A percentile compares a stretch with the other conserved stretches of the same genome.
Conservation (phyloP, 2,113 vertebrate species). For the Coptodon rendalli region DNA sequence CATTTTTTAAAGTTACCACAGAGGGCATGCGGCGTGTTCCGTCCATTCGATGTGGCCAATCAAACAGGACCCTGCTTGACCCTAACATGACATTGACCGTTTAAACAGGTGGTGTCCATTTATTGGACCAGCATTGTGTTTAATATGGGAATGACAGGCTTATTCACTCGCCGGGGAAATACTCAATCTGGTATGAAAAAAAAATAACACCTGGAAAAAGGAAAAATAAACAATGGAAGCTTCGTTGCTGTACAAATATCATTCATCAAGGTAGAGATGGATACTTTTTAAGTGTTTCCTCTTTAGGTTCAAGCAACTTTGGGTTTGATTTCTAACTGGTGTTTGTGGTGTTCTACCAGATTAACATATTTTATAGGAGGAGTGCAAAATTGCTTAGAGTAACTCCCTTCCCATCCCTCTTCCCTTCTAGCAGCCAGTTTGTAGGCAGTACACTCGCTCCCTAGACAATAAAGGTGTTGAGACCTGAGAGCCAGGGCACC, state of each 20-base stretch:
- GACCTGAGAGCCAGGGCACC: conserved; percentile 49
- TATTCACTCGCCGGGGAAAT: conserved; percentile 43
- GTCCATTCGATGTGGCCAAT: conserved; percentile 67
- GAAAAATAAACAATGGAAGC: conserved; percentile 40
- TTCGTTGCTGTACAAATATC: conserved; percentile 51
- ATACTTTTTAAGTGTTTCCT: not conserved
- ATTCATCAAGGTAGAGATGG: conserved; percentile 42
- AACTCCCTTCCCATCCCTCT: not conserved
- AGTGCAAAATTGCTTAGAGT: not conserved
- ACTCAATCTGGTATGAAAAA: conserved; percentile 34
- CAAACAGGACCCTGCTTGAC: conserved; percentile 71
- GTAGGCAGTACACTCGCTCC: not conserved
- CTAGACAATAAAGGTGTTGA: conserved; percentile 22
- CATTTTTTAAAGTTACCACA: conserved; percentile 83
- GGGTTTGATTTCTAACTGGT: not conserved
- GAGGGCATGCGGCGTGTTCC: conserved; percentile 66
- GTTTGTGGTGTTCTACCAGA: not conserved
- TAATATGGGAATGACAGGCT: conserved; percentile 51
- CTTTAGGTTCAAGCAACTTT: not conserved
- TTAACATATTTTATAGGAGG: not conserved
- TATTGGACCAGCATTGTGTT: conserved; percentile 51
- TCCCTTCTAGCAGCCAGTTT: not conserved
- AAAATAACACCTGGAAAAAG: conserved; percentile 42
- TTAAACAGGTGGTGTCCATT: conserved; percentile 79
- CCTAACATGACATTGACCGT: conserved; percentile 66